These are phyloP conservation scores for Drosophila paucipuncta DNA, from an alignment of 2,888 invertebrate genomes.

Conservation along the genomic window DNA sequence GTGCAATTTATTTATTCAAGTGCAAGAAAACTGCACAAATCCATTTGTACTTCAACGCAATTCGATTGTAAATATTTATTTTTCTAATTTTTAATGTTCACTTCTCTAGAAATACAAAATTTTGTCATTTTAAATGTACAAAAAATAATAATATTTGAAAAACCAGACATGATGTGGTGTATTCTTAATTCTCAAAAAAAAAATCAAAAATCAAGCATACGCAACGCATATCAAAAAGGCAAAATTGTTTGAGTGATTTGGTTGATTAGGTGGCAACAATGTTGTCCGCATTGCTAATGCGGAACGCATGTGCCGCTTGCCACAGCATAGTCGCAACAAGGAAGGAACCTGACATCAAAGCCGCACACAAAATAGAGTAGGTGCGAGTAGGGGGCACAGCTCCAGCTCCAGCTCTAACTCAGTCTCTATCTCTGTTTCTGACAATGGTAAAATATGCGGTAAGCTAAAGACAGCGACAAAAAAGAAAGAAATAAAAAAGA, in stretches of 20 bases:
- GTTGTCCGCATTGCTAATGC: constrained; percentile 65
- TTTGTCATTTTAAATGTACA: constrained; percentile 78
- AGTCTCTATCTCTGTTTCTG: constrained; percentile 26
- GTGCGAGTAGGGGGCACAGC: constrained; percentile 42
- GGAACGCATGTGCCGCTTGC: constrained; percentile 41
- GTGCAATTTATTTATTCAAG: constrained; percentile 79
- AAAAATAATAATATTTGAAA: constrained; percentile 53
- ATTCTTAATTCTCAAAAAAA: not conserved
- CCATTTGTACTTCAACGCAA: constrained; percentile 60
- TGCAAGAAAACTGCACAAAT: constrained; percentile 31
- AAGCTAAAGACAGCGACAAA: constrained; percentile 37
- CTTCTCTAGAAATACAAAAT: constrained; percentile 63
- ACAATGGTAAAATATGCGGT: constrained; percentile 53
- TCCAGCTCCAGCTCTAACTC: constrained; percentile 24
- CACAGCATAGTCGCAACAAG: constrained; percentile 12
- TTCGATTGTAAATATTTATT: constrained; percentile 85
- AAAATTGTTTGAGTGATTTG: constrained; percentile 10
- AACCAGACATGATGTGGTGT: constrained; percentile 11
- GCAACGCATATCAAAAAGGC: not conserved
- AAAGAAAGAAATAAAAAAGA: constrained; percentile 3
- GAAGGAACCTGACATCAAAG: constrained; percentile 63
- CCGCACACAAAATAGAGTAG: constrained; percentile 45
- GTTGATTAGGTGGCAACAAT: constrained; percentile 38
- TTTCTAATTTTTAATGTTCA: constrained; percentile 63
- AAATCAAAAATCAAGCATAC: not conserved